Conservation (phyloP, 2,113 vertebrate genomes). For the Podarcis cretensis region DNA sequence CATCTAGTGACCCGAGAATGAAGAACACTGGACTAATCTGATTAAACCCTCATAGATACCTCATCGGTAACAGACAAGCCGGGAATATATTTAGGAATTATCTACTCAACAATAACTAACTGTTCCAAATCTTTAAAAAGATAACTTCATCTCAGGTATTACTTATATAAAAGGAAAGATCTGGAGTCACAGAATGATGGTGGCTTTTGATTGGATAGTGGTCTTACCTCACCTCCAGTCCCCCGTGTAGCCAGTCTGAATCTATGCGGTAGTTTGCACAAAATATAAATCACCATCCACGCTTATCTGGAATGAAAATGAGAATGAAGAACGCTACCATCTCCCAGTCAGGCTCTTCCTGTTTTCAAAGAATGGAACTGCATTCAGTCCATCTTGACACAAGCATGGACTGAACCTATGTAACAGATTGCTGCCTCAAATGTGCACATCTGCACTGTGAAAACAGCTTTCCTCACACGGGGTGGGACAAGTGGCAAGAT, state of each 20-base stretch:
- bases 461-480: too few relatives aligned
- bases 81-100: not conserved
- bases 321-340: not conserved
- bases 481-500: too few relatives aligned
- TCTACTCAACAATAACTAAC: not conserved
- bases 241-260: not conserved
- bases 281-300: slow-evolving; percentile 15
- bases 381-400: too few relatives aligned
- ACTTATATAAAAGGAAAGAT: not conserved
- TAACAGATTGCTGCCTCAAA: too few relatives aligned
- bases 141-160: not conserved
- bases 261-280: slow-evolving; percentile 2
- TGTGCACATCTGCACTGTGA: too few relatives aligned
- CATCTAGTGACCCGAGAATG: too few relatives aligned
- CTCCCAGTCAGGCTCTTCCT: too few relatives aligned
- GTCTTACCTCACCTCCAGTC: not conserved
- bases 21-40: not conserved
- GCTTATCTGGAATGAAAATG: not conserved
- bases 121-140: not conserved
- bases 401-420: too few relatives aligned
- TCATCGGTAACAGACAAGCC: not conserved
- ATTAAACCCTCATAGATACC: not conserved
- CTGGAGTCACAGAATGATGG: too few relatives aligned
- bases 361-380: too few relatives aligned
- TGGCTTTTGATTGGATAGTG: not conserved